These are phyloP conservation scores for Drosophila cardini DNA, from an alignment of 1,140 invertebrate genomes.

Conservation along the genomic window DNA sequence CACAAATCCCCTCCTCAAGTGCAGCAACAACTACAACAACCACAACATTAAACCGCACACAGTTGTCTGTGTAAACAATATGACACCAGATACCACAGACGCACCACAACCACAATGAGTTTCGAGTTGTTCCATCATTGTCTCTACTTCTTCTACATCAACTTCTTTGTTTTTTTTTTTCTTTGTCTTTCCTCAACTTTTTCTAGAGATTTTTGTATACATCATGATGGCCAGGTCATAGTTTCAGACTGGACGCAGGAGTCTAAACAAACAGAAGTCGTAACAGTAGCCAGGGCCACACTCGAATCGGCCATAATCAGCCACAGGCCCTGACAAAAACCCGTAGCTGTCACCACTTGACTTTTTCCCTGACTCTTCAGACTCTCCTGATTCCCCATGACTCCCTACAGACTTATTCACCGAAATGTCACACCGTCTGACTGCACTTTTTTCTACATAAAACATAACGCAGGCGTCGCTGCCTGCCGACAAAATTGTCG, in stretches of 20 bases:
- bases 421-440: constrained; percentile 28
- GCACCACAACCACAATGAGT: constrained; percentile 50
- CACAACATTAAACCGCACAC: constrained; percentile 60
- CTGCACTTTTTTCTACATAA: constrained; percentile 59
- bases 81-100: constrained; percentile 56
- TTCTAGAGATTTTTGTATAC: constrained; percentile 55
- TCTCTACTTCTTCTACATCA: constrained; percentile 21
- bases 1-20: constrained; percentile 74
- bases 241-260: constrained; percentile 69
- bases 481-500: constrained; percentile 71
- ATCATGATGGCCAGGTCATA: constrained; percentile 50
- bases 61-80: constrained; percentile 75
- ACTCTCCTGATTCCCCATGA: no score
- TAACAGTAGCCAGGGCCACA: constrained; percentile 53
- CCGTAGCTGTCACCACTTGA: constrained; percentile 73
- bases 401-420: constrained; percentile 13
- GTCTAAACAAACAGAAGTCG: constrained; percentile 65
- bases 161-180: background rate
- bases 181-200: constrained; percentile 17
- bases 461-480: constrained; percentile 60
- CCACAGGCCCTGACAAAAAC: constrained; percentile 53
- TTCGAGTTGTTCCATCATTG: constrained; percentile 43
- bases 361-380: constrained; percentile 43
- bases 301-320: constrained; percentile 61
- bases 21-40: constrained; percentile 54